Evolutionary conservation across 2,797 vertebrate species (phyloP), one percentile per base, ranked within the genome.

Genomic region (Anas georgica): DNA sequence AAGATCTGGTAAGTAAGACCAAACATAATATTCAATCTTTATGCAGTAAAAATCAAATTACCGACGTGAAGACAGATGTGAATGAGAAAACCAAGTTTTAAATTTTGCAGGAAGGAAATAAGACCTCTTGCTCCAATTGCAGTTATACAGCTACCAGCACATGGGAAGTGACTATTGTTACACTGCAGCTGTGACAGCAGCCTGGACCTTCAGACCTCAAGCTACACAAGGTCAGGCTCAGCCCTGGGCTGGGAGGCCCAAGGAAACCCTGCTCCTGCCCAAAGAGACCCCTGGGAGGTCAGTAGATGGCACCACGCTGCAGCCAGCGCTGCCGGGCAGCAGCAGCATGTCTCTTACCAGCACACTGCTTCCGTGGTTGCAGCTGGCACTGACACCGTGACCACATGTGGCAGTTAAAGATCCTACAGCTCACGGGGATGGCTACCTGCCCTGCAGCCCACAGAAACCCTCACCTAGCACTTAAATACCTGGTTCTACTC

Each of bases 1-100:
- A 98, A 97, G 97, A 98, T 86, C 93, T 95, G 67, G 78, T 82
- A 95, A 95, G 90, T 83, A 88, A 97, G 98, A 98, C 82, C 96
- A 97, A 97, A 96, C 54, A 89, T 45, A 96, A 91, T 23, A 96
- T 76, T 91, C 83, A 95, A 93, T 74, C 91, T 97, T 97, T 96
- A 97, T 31, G 96, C 91, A 97, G 90, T 90, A 97, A 97, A 97
- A 97, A 96, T 94, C 95, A 96, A 95, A 94, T 96, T 94, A 95
- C 45, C 1, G 95, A 97, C 92, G 94, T 91, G 81, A 98, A 98
- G 98, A 98, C 73, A 97, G 97, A 97, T 97, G 97, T 91, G 97
- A 98, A 94, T 76, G 95, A 98, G 97, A 95, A 97, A 96, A 97
- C 83, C 60, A 97, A 96, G 95, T 94, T 94, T 93, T 89, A 94